phyloP scores from a whole-genome alignment of 2,113 vertebrate genomes.

The Capreolus pygargus region DNA sequence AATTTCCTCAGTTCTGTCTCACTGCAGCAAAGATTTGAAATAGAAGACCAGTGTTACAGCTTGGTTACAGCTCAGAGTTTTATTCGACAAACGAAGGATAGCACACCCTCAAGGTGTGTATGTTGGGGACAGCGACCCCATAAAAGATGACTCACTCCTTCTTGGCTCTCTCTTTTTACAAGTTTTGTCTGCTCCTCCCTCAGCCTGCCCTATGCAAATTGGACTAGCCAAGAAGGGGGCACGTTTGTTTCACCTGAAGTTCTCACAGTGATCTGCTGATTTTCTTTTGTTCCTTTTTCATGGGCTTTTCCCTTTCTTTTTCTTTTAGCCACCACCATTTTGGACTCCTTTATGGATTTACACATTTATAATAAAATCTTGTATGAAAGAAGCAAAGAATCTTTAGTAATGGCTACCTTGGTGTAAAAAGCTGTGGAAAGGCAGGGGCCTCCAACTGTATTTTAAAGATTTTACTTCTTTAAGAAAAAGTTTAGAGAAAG shows the following conservation, averaged over 20 bases:
- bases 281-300: background rate
- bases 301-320: background rate
- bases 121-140: fast-evolving
- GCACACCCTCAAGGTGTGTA: background rate
- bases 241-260: background rate
- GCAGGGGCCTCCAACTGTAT: background rate
- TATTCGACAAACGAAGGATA: background rate
- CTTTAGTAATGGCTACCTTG: background rate
- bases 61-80: background rate
- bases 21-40: background rate
- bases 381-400: background rate
- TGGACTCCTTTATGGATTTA: background rate
- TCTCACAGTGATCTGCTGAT: background rate
- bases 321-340: background rate
- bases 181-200: background rate
- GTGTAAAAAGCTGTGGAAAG: background rate
- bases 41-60: fast-evolving
- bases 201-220: background rate
- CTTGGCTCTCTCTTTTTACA: background rate
- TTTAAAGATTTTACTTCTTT: background rate
- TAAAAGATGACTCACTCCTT: background rate
- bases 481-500: background rate
- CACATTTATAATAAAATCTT: background rate
- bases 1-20: background rate
- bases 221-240: background rate